phyloP scores from a whole-genome alignment of 2,888 invertebrate genomes.

The Drosophila vallismaia region DNA sequence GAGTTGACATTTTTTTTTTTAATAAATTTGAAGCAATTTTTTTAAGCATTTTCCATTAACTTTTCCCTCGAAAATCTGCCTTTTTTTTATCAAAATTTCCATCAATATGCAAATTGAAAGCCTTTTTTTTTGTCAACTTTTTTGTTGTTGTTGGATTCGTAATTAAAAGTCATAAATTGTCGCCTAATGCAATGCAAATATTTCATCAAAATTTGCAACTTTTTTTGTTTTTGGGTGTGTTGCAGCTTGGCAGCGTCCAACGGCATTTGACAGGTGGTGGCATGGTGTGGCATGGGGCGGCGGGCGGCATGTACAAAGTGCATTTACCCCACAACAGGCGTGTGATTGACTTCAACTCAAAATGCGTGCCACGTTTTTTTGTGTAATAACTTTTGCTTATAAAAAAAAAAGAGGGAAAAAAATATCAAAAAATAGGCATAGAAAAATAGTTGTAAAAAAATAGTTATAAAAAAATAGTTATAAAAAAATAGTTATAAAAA shows the following conservation, averaged over 20 bases:
- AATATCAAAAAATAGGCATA: background rate
- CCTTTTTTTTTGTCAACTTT: conserved; percentile 17
- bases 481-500: conserved; percentile 3
- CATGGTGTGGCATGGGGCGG: background rate
- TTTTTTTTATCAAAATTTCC: conserved; percentile 33
- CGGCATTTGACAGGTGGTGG: conserved; percentile 8
- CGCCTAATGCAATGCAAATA: conserved; percentile 59
- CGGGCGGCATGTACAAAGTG: conserved; percentile 56
- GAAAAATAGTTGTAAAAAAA: conserved; percentile 1
- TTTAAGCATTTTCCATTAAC: background rate
- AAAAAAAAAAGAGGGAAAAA: conserved; percentile 1
- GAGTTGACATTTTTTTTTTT: background rate
- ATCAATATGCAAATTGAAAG: conserved; percentile 70
- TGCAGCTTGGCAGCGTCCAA: conserved; percentile 15
- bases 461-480: background rate
- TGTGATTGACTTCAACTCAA: conserved; percentile 45
- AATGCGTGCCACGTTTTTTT: conserved; percentile 76
- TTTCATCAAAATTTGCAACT: conserved; percentile 44
- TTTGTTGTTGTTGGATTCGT: conserved; percentile 44
- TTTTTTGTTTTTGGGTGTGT: conserved; percentile 48
- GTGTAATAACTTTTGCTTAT: conserved; percentile 49
- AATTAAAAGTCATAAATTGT: conserved; percentile 77
- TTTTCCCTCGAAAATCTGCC: no score
- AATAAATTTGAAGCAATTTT: conserved; percentile 26
- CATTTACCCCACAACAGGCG: conserved; percentile 77